Conservation (phyloP, 2,113 vertebrate genomes). For the Scartelaos histophorus region DNA sequence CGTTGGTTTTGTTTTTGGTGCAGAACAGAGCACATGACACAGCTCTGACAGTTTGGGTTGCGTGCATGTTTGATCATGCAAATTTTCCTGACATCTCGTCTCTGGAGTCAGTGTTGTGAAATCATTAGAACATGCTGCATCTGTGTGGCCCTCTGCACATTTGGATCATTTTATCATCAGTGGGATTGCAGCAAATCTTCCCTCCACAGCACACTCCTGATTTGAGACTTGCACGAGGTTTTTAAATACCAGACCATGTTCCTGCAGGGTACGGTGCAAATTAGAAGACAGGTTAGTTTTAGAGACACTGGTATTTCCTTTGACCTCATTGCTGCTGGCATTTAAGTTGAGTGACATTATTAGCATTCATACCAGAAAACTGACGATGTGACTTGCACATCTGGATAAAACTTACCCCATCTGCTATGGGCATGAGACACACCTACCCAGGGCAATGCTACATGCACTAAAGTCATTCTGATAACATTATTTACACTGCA, state of each 20-base stretch:
- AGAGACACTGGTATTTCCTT: not conserved
- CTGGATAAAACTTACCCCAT: not conserved
- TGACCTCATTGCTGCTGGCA: constrained; percentile 6
- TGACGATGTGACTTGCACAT: no score
- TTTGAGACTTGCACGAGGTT: not conserved
- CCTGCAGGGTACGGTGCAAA: not conserved
- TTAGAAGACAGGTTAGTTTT: not conserved
- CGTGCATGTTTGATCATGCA: constrained; percentile 7
- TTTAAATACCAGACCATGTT: constrained; percentile 2
- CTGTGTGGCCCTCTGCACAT: not conserved
- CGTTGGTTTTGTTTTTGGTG: constrained; percentile 2
- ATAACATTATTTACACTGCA: not conserved
- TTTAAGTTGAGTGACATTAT: not conserved
- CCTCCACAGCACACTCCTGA: not conserved
- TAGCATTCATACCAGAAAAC: not conserved
- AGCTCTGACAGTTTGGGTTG: not conserved
- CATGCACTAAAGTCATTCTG: not conserved
- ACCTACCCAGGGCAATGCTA: not conserved
- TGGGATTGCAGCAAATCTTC: not conserved
- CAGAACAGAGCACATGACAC: not conserved
- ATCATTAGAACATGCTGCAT: not conserved
- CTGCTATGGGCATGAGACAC: not conserved
- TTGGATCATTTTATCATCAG: not conserved
- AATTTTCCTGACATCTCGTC: constrained; percentile 7
- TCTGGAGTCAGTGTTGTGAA: constrained; percentile 8